Evolutionary conservation across 92 coral and sea anemone genomes (phyloP), one percentile per base, ranked within the genome.

Genomic region (Actinernus sp.): DNA sequence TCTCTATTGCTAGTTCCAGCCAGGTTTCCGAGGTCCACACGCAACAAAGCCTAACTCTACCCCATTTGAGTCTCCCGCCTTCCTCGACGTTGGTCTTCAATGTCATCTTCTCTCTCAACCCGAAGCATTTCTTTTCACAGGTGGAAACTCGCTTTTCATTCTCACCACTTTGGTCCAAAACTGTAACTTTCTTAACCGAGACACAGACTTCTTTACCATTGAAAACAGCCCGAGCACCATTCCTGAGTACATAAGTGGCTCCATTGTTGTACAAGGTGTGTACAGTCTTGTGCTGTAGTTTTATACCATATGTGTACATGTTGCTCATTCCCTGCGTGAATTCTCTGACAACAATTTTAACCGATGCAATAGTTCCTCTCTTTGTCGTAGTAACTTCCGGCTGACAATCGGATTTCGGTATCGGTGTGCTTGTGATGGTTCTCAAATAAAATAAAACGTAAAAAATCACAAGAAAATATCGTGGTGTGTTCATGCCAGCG

Each of bases 51-150:
- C 44, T 33, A 2, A 20, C 12, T 2, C 7, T 49, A 40, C 65
- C 64, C 19, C 43, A 53, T 55, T 34, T 24, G 18, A 85, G 4
- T 41, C 37, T 41, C 24, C 91, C 91, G 18, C 91, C 91, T 16
- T 82, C 83, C 29, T 83, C 71, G 2, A 82, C 37, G 25, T 49
- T 78, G 1, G 86, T 78, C 40, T 55, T 40, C 70, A 78, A 56
- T 3, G 32, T 61, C 12, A 39, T 56, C 3, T 30, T 39, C 21
- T 58, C 40, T 18, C 72, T 68, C 5, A 52, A 30, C 13, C 49
- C 31, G n/a, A 85, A 70, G 30, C 91, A 85, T 26, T 38, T 76
- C 10, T 38, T 58, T 49, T 85, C 82, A 44, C 91, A 85, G 29
- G 65, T 7, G 21, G 55, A 58, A 3, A 31, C 23, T 26, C 12